These are phyloP conservation scores for Trichosurus vulpecula DNA, from an alignment of 2,797 vertebrate species.

Conservation along the genomic window DNA sequence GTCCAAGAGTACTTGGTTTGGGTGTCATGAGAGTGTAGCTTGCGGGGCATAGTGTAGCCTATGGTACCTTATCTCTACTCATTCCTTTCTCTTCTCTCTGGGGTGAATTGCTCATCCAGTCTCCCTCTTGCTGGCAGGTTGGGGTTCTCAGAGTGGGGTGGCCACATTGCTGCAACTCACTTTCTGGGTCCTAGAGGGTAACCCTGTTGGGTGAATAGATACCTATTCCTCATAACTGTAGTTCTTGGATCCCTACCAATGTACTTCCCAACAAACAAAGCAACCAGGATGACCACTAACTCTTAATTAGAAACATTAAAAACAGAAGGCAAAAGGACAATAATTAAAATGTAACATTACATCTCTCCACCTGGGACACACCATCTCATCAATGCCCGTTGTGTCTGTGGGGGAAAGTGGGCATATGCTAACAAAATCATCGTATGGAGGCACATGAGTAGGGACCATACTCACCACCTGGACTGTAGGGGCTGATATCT, in stretches of 20 bases:
- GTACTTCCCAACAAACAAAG: neutral
- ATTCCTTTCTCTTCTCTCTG: neutral
- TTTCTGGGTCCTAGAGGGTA: neutral
- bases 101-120: neutral
- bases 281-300: neutral
- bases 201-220: neutral
- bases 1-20: conserved; percentile 8
- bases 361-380: neutral
- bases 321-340: neutral
- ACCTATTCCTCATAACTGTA: neutral
- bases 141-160: too few species aligned
- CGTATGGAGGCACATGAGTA: neutral
- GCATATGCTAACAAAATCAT: neutral
- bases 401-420: neutral
- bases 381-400: neutral
- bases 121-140: neutral
- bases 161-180: neutral
- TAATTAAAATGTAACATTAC: neutral
- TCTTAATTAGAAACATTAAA: neutral
- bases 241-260: neutral
- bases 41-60: neutral
- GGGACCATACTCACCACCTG: neutral
- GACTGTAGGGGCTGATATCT: neutral
- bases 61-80: neutral
- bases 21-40: neutral